These are phyloP conservation scores for Crax fasciolata DNA, from an alignment of 2,797 vertebrate genomes.

Conservation along the genomic window DNA sequence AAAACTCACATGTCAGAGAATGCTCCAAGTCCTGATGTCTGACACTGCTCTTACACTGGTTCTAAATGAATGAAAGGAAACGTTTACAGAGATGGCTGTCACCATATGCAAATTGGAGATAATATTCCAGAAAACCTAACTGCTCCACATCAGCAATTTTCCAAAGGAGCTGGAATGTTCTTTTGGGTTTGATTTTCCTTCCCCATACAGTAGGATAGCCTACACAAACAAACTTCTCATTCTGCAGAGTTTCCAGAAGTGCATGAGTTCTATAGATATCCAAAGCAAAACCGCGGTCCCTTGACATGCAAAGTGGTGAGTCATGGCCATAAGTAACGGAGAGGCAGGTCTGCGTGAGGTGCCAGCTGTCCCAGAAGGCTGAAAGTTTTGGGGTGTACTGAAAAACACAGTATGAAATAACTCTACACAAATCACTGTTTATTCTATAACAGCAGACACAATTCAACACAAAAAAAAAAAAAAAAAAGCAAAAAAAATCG, in stretches of 20 bases:
- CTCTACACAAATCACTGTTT: background rate
- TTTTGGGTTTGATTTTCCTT: background rate
- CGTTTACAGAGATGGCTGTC: background rate
- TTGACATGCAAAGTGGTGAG: background rate
- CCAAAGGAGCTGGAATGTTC: background rate
- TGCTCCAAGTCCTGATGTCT: background rate
- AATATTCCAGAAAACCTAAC: background rate
- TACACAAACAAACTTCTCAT: background rate
- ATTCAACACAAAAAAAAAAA: background rate
- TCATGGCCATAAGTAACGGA: background rate
- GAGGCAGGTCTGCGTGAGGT: background rate
- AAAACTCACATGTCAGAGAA: background rate
- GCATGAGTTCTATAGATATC: background rate
- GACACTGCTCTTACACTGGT: background rate
- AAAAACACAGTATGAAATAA: background rate
- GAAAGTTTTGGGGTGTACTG: background rate
- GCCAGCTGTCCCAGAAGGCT: background rate
- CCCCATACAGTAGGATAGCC: background rate
- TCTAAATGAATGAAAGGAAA: background rate
- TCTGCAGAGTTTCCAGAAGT: background rate
- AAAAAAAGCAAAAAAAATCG: background rate
- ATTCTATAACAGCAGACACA: background rate
- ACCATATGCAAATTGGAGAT: background rate
- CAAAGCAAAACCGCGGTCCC: background rate
- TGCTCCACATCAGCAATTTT: background rate